A percentile compares a stretch with the other conserved stretches of the same genome.
Evolutionary conservation across 2,113 vertebrate species (phyloP).

Genomic region (Hucho hucho): DNA sequence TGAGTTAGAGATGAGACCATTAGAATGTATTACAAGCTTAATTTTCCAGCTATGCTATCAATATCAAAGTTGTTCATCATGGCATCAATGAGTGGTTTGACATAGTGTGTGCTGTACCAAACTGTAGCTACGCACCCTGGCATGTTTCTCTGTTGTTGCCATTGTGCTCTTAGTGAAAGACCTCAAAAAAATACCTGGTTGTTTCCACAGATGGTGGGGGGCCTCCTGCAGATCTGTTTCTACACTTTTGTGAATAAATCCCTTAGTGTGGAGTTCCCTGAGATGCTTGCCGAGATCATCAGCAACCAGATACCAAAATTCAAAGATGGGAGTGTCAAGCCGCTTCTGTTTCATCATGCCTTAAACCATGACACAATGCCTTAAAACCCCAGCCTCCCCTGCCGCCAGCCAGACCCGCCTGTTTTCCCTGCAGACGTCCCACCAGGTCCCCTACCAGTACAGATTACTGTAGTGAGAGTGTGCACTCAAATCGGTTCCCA

Average conservation of each 20-base stretch:
- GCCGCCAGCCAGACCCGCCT: neutral
- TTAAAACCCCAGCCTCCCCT: conserved; percentile 69
- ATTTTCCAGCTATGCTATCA: no score
- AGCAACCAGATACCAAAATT: conserved; percentile 98
- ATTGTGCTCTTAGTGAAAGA: neutral
- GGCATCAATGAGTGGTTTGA: no score
- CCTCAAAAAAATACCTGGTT: neutral
- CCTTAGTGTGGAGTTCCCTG: conserved; percentile 95
- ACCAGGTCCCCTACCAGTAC: neutral
- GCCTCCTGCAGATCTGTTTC: conserved; percentile 94
- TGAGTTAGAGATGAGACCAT: no score
- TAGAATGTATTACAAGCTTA: no score
- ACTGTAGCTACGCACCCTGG: no score
- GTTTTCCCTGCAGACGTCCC: neutral
- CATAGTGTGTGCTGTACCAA: no score
- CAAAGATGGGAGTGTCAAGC: conserved; percentile 92
- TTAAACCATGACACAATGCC: conserved; percentile 89
- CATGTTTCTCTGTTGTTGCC: neutral
- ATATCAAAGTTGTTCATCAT: no score
- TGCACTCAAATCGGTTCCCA: conserved; percentile 17
- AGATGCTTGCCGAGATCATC: conserved; percentile 99
- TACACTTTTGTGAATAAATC: conserved; percentile 97
- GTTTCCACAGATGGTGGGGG: conserved; percentile 87
- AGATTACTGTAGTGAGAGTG: conserved; percentile 26
- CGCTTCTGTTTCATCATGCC: conserved; percentile 97